These are phyloP conservation scores for Synodontis membranacea DNA, from an alignment of 2,113 vertebrate species.

Conservation along the genomic window DNA sequence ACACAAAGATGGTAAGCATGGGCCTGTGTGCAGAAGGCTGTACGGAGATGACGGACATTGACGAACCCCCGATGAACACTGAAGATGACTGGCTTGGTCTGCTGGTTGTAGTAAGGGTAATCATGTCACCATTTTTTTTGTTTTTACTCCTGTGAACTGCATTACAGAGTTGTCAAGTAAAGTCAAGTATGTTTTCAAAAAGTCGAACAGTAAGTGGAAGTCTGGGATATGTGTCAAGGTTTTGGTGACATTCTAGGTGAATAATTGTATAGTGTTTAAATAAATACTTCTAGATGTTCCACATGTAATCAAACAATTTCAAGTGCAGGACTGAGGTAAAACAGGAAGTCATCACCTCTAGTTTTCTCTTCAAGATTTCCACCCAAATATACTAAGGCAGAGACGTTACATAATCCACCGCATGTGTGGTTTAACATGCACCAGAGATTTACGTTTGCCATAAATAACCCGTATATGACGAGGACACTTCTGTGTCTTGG, in stretches of 20 bases:
- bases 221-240: background rate
- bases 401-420: constrained; percentile 36
- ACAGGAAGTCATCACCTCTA: background rate
- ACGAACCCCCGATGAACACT: background rate
- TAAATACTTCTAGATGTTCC: background rate
- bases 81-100: background rate
- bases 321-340: background rate
- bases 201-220: background rate
- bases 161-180: background rate
- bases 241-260: background rate
- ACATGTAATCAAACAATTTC: background rate
- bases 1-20: constrained; percentile 52
- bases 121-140: constrained; percentile 3
- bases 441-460: constrained; percentile 32
- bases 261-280: background rate
- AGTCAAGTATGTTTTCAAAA: background rate
- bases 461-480: constrained; percentile 15
- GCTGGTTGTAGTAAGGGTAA: background rate
- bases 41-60: background rate
- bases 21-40: background rate
- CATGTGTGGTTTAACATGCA: constrained; percentile 30
- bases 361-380: background rate
- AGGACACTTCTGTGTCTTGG: background rate
- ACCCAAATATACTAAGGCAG: constrained; percentile 2
- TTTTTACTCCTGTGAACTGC: constrained; percentile 8